Percentiles rank a stretch among this genome's conserved stretches.
Evolutionary conservation across 2,113 vertebrate genomes (phyloP).

Genomic region (Vulpes vulpes): DNA sequence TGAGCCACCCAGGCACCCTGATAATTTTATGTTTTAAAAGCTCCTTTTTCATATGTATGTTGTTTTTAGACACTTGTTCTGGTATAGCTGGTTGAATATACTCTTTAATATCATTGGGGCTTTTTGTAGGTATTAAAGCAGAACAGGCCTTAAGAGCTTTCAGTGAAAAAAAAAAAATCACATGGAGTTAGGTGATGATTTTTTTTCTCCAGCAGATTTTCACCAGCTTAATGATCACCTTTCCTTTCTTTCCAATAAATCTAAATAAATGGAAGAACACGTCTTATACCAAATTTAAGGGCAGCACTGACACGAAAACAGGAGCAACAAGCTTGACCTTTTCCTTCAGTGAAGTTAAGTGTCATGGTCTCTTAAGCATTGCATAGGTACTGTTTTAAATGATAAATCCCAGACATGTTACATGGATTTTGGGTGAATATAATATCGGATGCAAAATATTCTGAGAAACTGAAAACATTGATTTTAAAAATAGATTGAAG

Average conservation of each 20-base stretch:
- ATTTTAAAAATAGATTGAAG: neutral
- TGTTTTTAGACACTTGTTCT: constrained; percentile 15
- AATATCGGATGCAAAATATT: neutral
- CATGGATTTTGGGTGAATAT: neutral
- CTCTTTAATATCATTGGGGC: neutral
- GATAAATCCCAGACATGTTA: neutral
- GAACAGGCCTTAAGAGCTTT: neutral
- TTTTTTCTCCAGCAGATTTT: constrained; percentile 39
- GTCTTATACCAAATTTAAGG: neutral
- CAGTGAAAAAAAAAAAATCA: neutral
- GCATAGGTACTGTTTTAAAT: neutral
- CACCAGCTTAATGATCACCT: neutral
- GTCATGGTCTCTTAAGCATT: neutral
- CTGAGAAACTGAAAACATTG: neutral
- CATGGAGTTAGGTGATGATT: neutral
- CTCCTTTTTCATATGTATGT: constrained; percentile 52
- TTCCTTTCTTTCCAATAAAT: constrained; percentile 56
- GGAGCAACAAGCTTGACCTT: neutral
- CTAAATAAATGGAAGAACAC: neutral
- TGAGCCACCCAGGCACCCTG: neutral
- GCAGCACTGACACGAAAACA: neutral
- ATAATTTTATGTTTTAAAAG: constrained; percentile 36
- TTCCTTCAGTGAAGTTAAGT: neutral
- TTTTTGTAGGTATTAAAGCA: constrained; percentile 42
- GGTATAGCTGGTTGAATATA: neutral